Percentiles rank a stretch among this genome's conserved stretches.
Conservation (phyloP, 2,888 invertebrate genomes). For the Dendrolimus pini region DNA sequence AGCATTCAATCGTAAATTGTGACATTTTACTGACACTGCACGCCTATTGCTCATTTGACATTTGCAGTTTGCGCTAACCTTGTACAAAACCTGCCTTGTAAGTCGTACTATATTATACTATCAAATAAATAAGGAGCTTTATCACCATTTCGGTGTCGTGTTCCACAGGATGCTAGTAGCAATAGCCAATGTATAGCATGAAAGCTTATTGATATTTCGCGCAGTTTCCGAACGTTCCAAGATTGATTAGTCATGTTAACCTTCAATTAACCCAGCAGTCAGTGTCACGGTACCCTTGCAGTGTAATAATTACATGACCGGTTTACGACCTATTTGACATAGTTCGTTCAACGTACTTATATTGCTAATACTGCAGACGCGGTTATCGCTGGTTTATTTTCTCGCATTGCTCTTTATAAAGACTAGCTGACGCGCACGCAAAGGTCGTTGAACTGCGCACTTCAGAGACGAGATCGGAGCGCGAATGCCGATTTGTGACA, state of each 20-base stretch:
- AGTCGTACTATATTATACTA: too few species aligned
- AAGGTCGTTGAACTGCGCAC: constrained; percentile 56
- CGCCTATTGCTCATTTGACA: constrained; percentile 45
- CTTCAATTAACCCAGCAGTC: constrained; percentile 31
- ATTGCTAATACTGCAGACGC: constrained; percentile 53
- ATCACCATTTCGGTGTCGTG: too few species aligned
- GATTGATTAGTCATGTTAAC: constrained; percentile 33
- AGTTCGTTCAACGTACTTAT: constrained; percentile 57
- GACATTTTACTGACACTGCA: constrained; percentile 65
- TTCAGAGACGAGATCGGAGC: constrained; percentile 40
- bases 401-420: constrained; percentile 68
- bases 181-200: constrained; percentile 11
- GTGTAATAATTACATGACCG: constrained; percentile 39
- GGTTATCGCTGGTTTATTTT: constrained; percentile 64
- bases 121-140: too few species aligned
- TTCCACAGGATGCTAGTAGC: too few species aligned
- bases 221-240: constrained; percentile 15
- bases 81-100: constrained; percentile 30
- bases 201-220: constrained; percentile 15
- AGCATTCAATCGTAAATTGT: constrained; percentile 55
- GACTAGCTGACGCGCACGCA: constrained; percentile 64
- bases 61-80: constrained; percentile 48
- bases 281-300: constrained; percentile 43
- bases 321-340: constrained; percentile 52
- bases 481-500: constrained; percentile 43